Base-by-base conservation (phyloP, 2,888 invertebrate genomes). In the Galerucella calmariensis region DNA sequence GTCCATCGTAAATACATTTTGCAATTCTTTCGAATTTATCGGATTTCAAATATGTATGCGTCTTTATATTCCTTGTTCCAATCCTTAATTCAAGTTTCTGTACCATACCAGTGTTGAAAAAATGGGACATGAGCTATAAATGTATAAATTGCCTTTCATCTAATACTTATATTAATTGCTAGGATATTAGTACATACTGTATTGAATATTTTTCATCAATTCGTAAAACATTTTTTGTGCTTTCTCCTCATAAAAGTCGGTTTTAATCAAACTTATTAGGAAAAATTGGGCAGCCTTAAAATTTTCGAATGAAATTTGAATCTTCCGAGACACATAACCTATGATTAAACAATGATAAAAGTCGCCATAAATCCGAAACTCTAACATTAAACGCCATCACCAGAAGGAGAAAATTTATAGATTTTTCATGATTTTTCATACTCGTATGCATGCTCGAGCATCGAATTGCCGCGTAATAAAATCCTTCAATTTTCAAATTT, bases 271-370 rank as follows among this genome's bases (percentile, higher is more conserved):
- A 16, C 8, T 51, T 51, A 16, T 56, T 14, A 48, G 20, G n/a
- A 16, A 56, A 16, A 3, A n/a, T 53, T 48, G 12, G 4, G 14
- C 5, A 14, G 14, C 5, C 16, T 10, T 20, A 20, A 56, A 56
- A 20, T 16, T 56, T 16, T 2, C 20, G 2, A 56, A 56, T 56
- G 9, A 16, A 10, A 56, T 56, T 56, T 10, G 20, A 1, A 20
- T 16, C 8, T 6, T 6, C 20, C 10, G 56, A 20, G 56, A 20
- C 20, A 56, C 56, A 56, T 56, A 56, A 56, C 56, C 56, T 16
- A 56, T 56, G 56, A 56, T 56, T 56, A 56, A 56, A 56, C 56
- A 56, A 56, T 56, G 16, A 51, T 51, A 51, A 51, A 53, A 56
- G 56, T 56, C 20, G 16, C 20, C 20, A 16, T 56, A 56, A 56